phyloP scores from a whole-genome alignment of 2,113 vertebrate species.

The Anas platyrhynchos region DNA sequence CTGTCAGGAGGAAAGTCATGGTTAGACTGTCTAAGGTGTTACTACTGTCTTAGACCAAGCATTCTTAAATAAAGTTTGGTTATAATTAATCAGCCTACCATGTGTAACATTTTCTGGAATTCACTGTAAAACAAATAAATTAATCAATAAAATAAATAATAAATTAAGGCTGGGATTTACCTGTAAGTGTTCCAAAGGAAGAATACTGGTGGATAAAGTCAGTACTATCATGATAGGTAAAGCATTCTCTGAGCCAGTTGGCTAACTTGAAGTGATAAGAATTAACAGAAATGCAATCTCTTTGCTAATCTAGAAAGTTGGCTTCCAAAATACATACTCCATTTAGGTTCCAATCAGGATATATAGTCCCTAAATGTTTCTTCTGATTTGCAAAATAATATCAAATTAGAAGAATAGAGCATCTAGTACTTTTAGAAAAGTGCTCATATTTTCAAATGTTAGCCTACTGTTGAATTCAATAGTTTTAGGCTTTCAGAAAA shows the following conservation, averaged over 20 bases:
- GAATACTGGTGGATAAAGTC: not conserved
- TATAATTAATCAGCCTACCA: not conserved
- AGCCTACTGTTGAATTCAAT: not conserved
- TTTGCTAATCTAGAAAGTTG: not conserved
- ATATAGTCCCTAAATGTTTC: not conserved
- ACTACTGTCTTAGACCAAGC: not conserved
- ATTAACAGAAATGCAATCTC: constrained; percentile 18
- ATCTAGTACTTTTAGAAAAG: not conserved
- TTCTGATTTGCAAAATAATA: not conserved
- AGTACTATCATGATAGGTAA: not conserved
- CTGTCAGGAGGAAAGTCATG: not conserved
- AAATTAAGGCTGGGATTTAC: not conserved
- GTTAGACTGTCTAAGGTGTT: not conserved
- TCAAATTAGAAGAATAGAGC: not conserved
- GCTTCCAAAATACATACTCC: not conserved
- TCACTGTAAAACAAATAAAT: not conserved
- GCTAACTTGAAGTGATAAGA: not conserved
- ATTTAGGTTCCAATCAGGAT: not conserved
- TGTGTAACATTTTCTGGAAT: not conserved
- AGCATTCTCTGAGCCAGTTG: not conserved
- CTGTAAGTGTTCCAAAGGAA: not conserved
- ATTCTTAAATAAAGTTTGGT: not conserved
- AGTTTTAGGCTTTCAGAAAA: not conserved
- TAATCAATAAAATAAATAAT: no score
- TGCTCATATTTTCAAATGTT: not conserved